Base-by-base conservation (phyloP, 2,113 vertebrate species). In the Elanoides forficatus region DNA sequence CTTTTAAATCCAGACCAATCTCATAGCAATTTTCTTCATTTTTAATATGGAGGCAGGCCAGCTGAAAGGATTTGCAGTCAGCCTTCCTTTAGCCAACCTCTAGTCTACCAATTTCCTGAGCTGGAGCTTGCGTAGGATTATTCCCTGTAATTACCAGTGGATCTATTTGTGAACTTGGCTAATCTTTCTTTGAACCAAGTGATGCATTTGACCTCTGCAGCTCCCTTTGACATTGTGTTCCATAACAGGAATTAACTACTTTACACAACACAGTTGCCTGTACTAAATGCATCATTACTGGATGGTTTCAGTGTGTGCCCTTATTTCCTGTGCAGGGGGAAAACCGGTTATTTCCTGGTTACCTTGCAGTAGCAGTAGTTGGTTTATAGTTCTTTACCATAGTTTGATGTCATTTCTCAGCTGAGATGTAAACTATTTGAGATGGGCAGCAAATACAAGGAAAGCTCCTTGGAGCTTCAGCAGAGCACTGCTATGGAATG, bases 201-300 rank as follows among this genome's bases (percentile, higher is more conserved):
- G 25, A 26, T 55, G 32, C 40, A 27, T 53, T 47, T 60, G 34
- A 10, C 90, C 60, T 21, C 29, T 29, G 21, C 21, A n/a, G 52
- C 52, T n/a, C 38, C 27, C 27, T 47, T 34, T 25, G 66, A n/a
- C 5, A 0, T 15, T 5, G 20, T 23, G 25, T 56, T 67, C 53
- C 13, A 0, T 27, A 17, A 23, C 9, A 16, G 48, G 13, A 58
- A 16, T n/a, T 26, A 6, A 6, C 15, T 38, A 3, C 19, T 58
- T n/a, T 0, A 10, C 26, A 2, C 60, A 48, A 5, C 25, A 19
- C 27, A 5, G 34, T 65, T 36, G 32, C 30, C 26, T 22, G n/a
- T 32, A n/a, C 13, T 10, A 47, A 62, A 4, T 15, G 17, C 15
- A 14, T 23, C 4, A 0, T 21, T 47, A 15, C 38, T 36, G 42